Base-by-base conservation (phyloP, 2,113 vertebrate genomes). In the Gambusia affinis region DNA sequence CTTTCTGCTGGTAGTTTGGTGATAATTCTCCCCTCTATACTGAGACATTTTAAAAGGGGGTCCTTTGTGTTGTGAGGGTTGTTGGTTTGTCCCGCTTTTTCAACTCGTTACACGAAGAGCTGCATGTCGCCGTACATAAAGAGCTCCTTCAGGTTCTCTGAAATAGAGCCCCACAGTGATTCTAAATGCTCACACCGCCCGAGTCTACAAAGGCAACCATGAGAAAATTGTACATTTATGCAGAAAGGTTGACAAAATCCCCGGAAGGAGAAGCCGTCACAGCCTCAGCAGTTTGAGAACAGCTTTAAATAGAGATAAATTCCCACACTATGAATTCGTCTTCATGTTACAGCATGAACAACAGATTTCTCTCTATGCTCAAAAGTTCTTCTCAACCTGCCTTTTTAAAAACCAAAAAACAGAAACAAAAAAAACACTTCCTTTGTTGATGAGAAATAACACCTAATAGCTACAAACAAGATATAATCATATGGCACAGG, bases 161-260 rank as follows among this genome's bases (percentile, higher is more conserved):
- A 76, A 88, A 84, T 17, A 74, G 67, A 70, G 69, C 70, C 76
- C 42, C 71, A 22, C 60, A 30, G 64, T 61, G 73, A 73, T 24
- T 28, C 19, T 54, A 72, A 84, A 57, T 14, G 35, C 74, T 66
- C 63, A 11, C 19, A 67, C 30, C 61, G 70, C 37, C 28, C 39
- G 37, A 66, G 81, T 85, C 57, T 65, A 70, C 73, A 77, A 78
- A 31, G 75, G 79, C 84, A 86, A 85, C 83, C 89, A 80, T 60
- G 33, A 78, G 72, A 47, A 83, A 73, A 75, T 71, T 90, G 82
- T 86, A 75, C 61, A 47, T 87, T 88, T 70, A 30, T 70, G 63
- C 51, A 82, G 39, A 29, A 72, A 57, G 79, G 57, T 61, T 73
- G 72, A 75, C 17, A 73, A 81, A 75, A 79, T 72, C 39, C 29